Evolutionary conservation across 2,888 invertebrate genomes (phyloP).

Genomic region (Chymomyza amoena): DNA sequence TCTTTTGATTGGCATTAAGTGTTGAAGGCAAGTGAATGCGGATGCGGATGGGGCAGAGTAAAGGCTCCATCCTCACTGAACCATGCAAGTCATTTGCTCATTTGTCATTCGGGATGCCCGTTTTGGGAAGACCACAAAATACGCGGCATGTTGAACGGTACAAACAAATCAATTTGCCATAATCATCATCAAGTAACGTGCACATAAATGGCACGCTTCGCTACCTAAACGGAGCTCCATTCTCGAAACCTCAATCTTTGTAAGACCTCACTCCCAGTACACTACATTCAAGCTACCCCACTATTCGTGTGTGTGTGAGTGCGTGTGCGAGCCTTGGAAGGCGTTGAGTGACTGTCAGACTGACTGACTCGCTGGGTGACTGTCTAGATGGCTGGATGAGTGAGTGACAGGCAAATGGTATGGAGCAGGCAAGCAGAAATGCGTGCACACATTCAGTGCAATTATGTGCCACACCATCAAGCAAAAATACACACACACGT

Average conservation of each 20-base stretch:
- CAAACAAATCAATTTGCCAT: constrained; percentile 68
- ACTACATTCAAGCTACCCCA: not conserved
- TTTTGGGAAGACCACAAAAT: constrained; percentile 49
- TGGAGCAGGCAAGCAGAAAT: not conserved
- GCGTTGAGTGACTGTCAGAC: constrained; percentile 11
- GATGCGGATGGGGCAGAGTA: not conserved
- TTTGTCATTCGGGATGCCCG: constrained; percentile 52
- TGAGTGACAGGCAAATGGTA: not conserved
- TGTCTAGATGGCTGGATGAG: not conserved
- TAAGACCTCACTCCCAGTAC: not conserved
- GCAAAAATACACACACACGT: constrained; percentile 13
- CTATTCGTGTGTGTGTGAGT: not conserved
- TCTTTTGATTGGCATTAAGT: not conserved
- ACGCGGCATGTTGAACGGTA: constrained; percentile 38
- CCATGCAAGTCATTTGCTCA: constrained; percentile 42
- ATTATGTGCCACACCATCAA: constrained; percentile 26
- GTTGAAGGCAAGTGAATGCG: no score
- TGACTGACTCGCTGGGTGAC: not conserved
- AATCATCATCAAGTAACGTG: constrained; percentile 44
- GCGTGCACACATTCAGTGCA: constrained; percentile 37
- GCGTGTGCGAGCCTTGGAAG: not conserved
- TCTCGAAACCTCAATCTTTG: not conserved
- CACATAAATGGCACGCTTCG: not conserved
- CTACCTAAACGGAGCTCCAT: not conserved
- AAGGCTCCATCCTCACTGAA: not conserved